phyloP scores from a whole-genome alignment of 1,140 invertebrate genomes.

The Cheumatopsyche charites region DNA sequence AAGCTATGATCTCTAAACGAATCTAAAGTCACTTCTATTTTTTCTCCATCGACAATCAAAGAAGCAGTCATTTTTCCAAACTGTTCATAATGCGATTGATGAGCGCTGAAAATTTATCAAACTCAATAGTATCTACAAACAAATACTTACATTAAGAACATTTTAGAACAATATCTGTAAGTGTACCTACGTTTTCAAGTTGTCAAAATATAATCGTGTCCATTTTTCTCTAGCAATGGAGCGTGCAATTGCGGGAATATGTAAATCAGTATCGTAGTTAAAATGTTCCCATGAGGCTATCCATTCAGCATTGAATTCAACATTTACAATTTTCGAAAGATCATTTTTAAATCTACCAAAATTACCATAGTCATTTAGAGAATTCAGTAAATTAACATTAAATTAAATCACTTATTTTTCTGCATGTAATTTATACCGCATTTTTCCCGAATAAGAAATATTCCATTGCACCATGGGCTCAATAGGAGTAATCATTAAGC shows the following conservation, averaged over 20 bases:
- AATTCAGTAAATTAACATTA: constrained; percentile 17
- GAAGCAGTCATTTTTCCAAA: constrained; percentile 66
- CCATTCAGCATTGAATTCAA: constrained; percentile 62
- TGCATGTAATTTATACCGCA: constrained; percentile 60
- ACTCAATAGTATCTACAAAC: not conserved
- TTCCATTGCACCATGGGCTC: constrained; percentile 73
- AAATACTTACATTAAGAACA: not conserved
- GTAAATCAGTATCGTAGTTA: constrained; percentile 71
- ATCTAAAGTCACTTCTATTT: constrained; percentile 58
- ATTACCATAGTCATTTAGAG: constrained; percentile 3
- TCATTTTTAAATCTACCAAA: constrained; percentile 56
- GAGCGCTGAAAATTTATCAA: constrained; percentile 62
- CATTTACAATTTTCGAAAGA: constrained; percentile 56
- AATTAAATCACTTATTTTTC: constrained; percentile 24
- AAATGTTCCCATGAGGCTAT: constrained; percentile 63
- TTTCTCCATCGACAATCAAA: constrained; percentile 60
- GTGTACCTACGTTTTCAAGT: constrained; percentile 66
- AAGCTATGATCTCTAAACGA: constrained; percentile 74
- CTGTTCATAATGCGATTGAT: constrained; percentile 79
- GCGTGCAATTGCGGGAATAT: constrained; percentile 64
- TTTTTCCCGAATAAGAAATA: constrained; percentile 66
- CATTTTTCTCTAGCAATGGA: constrained; percentile 71
- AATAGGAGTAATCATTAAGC: constrained; percentile 65
- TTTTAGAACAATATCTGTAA: constrained; percentile 37
- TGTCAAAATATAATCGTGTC: constrained; percentile 68